Evolutionary conservation across 2,888 invertebrate genomes (phyloP).

Genomic region (Drosophila helvetica): DNA sequence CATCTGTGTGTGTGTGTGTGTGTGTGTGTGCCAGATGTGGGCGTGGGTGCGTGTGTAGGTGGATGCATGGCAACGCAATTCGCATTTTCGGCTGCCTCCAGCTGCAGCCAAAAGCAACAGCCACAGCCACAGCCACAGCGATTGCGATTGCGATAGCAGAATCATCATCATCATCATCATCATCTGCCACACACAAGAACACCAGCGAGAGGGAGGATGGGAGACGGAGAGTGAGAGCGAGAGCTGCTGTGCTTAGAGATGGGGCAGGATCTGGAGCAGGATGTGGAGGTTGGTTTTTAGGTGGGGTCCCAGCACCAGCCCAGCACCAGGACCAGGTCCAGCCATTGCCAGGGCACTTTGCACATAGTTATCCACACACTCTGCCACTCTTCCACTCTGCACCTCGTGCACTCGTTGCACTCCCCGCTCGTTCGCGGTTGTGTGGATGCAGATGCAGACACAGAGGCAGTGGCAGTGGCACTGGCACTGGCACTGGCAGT

Average conservation of each 20-base stretch:
- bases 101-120: conserved; percentile 20
- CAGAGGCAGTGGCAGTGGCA: conserved; percentile 2
- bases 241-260: not conserved
- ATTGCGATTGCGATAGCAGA: not conserved
- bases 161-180: not conserved
- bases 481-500: conserved; percentile 4
- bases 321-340: conserved; percentile 29
- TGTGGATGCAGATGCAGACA: conserved; percentile 37
- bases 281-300: conserved; percentile 10
- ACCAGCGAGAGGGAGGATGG: not conserved
- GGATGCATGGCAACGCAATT: conserved; percentile 38
- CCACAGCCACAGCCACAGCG: not conserved
- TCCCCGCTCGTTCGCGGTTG: not conserved
- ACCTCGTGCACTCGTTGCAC: not conserved
- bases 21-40: not conserved
- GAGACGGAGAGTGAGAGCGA: not conserved
- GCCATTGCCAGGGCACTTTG: conserved; percentile 50
- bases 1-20: not conserved
- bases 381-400: conserved; percentile 11
- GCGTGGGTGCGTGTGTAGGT: conserved; percentile 2
- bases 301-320: conserved; percentile 23
- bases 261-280: not conserved
- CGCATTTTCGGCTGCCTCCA: conserved; percentile 38
- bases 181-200: conserved; percentile 4
- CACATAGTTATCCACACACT: conserved; percentile 52